Percentiles rank a stretch among this genome's conserved stretches.
phyloP scores from a whole-genome alignment of 2,113 vertebrate genomes.

The Sorex araneus region DNA sequence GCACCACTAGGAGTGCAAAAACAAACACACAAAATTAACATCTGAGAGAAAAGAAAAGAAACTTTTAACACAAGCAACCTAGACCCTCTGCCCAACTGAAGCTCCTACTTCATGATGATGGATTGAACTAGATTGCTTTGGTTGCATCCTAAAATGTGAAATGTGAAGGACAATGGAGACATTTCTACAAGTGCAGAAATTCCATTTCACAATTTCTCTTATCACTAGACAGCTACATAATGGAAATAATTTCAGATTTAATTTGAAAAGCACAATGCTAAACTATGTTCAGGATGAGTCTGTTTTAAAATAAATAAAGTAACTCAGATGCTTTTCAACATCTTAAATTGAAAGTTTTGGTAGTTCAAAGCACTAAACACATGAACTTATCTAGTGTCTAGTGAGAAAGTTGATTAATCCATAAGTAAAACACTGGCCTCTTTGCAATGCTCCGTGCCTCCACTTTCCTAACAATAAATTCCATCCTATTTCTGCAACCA shows the following conservation, averaged over 20 bases:
- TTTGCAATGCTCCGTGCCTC: background rate
- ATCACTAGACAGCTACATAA: background rate
- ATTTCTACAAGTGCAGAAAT: background rate
- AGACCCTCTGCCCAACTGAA: background rate
- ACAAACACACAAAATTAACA: background rate
- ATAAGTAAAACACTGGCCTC: background rate
- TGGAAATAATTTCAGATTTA: background rate
- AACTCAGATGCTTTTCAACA: background rate
- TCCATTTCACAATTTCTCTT: background rate
- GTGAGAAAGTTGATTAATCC: background rate
- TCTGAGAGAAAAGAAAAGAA: background rate
- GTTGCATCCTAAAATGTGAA: background rate
- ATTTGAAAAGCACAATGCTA: constrained; percentile 29
- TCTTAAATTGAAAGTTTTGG: constrained; percentile 6
- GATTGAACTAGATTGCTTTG: background rate
- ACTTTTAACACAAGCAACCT: background rate
- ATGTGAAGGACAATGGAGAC: background rate
- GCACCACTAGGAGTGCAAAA: background rate
- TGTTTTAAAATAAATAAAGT: constrained; percentile 28
- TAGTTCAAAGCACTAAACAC: background rate
- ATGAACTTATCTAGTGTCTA: background rate
- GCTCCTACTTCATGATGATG: background rate
- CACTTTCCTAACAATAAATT: background rate
- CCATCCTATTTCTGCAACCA: background rate
- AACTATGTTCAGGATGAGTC: background rate